These are phyloP conservation scores for Cavia aperea DNA, from an alignment of 2,113 vertebrate genomes.

Conservation along the genomic window DNA sequence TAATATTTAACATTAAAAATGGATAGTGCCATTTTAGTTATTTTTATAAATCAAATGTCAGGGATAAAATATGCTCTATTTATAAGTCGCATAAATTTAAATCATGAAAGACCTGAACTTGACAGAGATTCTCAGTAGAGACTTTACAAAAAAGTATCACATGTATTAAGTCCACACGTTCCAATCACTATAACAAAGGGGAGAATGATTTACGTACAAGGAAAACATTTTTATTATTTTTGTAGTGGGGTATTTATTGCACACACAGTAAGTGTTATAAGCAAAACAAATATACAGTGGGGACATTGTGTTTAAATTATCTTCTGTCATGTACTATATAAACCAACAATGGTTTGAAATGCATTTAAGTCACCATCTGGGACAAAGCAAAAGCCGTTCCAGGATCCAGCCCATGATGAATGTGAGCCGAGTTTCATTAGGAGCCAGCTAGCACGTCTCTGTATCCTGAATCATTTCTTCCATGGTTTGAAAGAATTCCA, in stretches of 20 bases:
- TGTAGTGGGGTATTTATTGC: slow-evolving; percentile 53
- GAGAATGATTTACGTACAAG: slow-evolving; percentile 43
- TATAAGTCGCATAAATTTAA: slow-evolving; percentile 27
- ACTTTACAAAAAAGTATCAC: not conserved
- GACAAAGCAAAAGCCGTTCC: slow-evolving; percentile 64
- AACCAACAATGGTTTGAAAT: slow-evolving; percentile 67
- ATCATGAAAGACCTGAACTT: slow-evolving; percentile 1
- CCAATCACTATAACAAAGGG: slow-evolving; percentile 35
- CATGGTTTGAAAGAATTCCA: slow-evolving; percentile 68
- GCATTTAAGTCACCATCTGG: slow-evolving; percentile 65
- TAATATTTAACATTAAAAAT: slow-evolving; percentile 21
- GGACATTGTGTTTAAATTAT: slow-evolving; percentile 63
- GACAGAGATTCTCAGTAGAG: slow-evolving; percentile 44
- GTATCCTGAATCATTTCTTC: slow-evolving; percentile 68
- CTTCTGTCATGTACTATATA: slow-evolving; percentile 63
- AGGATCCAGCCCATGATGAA: slow-evolving; percentile 64
- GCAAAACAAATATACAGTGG: slow-evolving; percentile 67
- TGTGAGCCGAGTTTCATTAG: slow-evolving; percentile 64
- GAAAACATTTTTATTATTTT: slow-evolving; percentile 60
- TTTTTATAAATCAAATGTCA: slow-evolving; percentile 23
- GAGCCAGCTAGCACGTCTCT: slow-evolving; percentile 61
- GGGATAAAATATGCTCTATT: slow-evolving; percentile 9
- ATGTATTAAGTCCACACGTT: slow-evolving; percentile 45
- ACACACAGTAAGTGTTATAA: slow-evolving; percentile 67
- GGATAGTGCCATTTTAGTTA: slow-evolving; percentile 24